Percentiles rank a stretch among this genome's conserved stretches.
These are phyloP conservation scores for Emmelina monodactyla DNA, from an alignment of 2,888 invertebrate genomes.

Conservation along the genomic window DNA sequence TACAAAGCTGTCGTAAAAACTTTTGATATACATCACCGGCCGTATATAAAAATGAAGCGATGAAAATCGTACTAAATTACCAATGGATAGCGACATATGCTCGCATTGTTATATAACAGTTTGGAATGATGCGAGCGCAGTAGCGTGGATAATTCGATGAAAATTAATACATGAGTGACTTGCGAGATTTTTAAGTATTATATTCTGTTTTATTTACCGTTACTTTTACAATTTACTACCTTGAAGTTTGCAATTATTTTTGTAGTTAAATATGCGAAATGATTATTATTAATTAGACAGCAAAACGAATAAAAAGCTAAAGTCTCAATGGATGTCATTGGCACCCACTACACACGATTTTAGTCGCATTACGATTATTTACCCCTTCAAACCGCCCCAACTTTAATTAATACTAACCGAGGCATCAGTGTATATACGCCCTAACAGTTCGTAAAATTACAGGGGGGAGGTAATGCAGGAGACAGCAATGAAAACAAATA, in stretches of 20 bases:
- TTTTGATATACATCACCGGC: neutral
- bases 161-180: slow-evolving; percentile 3
- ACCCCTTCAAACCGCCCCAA: slow-evolving; percentile 23
- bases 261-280: too few relatives aligned
- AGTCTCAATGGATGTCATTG: too few relatives aligned
- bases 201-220: slow-evolving; percentile 2
- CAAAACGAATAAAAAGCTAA: too few relatives aligned
- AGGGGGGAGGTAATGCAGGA: slow-evolving; percentile 42
- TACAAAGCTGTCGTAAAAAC: neutral
- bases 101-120: slow-evolving; percentile 11
- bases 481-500: slow-evolving; percentile 52
- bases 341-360: slow-evolving; percentile 32
- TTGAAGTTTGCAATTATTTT: too few relatives aligned
- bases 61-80: slow-evolving; percentile 48
- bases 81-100: slow-evolving; percentile 24
- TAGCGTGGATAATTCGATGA: slow-evolving; percentile 18
- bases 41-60: slow-evolving; percentile 24
- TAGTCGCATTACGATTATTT: too few relatives aligned
- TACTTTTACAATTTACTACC: too few relatives aligned
- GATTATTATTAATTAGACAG: too few relatives aligned
- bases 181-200: slow-evolving; percentile 1
- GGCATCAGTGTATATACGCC: slow-evolving; percentile 42
- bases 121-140: slow-evolving; percentile 2
- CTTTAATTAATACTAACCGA: slow-evolving; percentile 47
- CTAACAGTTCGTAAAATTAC: slow-evolving; percentile 38